Evolutionary conservation across 2,797 vertebrate species (phyloP).

Genomic region (Hozukius guyotensis): DNA sequence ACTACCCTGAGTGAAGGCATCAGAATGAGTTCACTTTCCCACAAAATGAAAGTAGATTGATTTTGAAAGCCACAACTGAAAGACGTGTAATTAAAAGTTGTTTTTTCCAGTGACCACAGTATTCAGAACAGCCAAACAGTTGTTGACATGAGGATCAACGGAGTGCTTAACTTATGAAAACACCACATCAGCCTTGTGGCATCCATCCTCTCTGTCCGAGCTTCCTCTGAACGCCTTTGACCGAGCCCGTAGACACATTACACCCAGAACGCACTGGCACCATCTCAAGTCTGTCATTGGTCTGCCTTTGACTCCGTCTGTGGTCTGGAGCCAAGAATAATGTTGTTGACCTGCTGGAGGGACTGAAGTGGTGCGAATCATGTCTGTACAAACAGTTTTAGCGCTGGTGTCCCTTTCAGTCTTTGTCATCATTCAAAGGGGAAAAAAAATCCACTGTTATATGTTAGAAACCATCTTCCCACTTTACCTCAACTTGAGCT

Average conservation of each 20-base stretch:
- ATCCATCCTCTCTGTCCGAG: conserved; percentile 16
- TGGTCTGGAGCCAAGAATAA: conserved; percentile 68
- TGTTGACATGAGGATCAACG: background rate
- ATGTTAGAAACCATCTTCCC: background rate
- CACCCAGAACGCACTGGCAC: conserved; percentile 64
- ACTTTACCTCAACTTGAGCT: conserved; percentile 3
- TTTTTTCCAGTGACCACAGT: background rate
- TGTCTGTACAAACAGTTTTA: conserved; percentile 62
- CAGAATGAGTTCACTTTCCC: background rate
- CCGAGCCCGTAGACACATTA: conserved; percentile 53
- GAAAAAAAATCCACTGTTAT: background rate
- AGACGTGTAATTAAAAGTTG: background rate
- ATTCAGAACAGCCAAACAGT: background rate
- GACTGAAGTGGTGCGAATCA: conserved; percentile 47
- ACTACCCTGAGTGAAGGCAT: background rate
- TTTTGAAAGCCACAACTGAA: conserved; percentile 5
- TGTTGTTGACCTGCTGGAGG: conserved; percentile 62
- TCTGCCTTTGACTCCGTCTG: conserved; percentile 44
- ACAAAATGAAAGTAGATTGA: background rate
- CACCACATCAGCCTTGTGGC: conserved; percentile 32
- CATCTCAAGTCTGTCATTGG: conserved; percentile 55
- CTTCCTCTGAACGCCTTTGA: conserved; percentile 34
- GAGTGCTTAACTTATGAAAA: conserved; percentile 6
- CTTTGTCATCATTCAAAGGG: conserved; percentile 4
- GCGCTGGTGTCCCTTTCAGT: conserved; percentile 39